Conservation (phyloP, 2,797 vertebrate species). For the Nasua narica region DNA sequence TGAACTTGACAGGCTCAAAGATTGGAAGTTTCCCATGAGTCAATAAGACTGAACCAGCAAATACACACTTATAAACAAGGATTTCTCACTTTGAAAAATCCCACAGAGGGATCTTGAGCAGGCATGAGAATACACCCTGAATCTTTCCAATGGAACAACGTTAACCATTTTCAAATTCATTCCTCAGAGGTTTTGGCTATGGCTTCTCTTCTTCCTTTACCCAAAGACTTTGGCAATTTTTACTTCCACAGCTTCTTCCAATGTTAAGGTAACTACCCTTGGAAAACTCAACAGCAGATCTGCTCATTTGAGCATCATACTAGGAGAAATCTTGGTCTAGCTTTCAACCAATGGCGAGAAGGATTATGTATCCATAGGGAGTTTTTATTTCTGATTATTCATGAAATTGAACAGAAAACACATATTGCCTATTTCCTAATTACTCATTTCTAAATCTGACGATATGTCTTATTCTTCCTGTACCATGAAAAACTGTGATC, state of each 20-base stretch:
- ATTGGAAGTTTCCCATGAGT: neutral
- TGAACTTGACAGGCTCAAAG: neutral
- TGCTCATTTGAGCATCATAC: neutral
- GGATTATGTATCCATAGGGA: neutral
- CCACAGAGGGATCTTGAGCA: neutral
- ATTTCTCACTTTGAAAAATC: neutral
- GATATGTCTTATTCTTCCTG: neutral
- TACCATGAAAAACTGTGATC: neutral
- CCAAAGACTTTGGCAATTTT: neutral
- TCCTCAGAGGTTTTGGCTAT: neutral
- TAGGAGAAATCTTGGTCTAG: neutral
- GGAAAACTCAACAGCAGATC: neutral
- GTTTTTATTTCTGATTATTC: neutral
- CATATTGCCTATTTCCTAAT: neutral
- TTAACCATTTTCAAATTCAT: neutral
- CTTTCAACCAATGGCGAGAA: neutral
- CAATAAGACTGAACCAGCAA: neutral
- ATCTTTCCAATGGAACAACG: neutral
- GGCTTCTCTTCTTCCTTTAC: neutral
- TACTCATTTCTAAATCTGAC: neutral
- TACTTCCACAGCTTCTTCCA: neutral
- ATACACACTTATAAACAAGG: neutral
- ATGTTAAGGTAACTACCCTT: neutral
- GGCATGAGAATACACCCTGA: neutral
- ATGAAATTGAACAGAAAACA: neutral